phyloP scores from a whole-genome alignment of 2,113 vertebrate species.

The Phodopus roborovskii region DNA sequence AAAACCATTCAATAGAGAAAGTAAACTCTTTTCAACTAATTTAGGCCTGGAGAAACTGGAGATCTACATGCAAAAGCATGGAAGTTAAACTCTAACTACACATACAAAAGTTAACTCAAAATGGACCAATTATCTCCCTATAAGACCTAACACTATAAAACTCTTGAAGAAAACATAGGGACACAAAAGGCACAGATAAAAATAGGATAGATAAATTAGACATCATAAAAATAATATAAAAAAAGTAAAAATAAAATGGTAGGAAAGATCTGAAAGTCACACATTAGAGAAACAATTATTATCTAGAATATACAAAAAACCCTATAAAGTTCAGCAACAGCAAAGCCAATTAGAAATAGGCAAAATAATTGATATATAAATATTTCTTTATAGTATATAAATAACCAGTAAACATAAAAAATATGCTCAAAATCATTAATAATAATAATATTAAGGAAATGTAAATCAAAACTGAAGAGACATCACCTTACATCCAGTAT shows the following conservation, averaged over 20 bases:
- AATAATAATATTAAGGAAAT: slow-evolving; percentile 1
- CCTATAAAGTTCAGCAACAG: background rate
- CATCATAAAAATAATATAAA: background rate
- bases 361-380: background rate
- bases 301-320: background rate
- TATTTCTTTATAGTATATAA: background rate
- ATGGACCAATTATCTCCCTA: background rate
- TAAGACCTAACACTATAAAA: background rate
- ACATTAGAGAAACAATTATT: background rate
- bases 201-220: background rate
- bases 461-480: background rate
- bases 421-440: background rate
- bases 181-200: background rate
- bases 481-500: background rate
- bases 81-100: background rate
- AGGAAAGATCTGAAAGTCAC: background rate
- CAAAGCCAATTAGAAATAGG: background rate
- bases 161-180: background rate
- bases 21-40: background rate
- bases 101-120: background rate
- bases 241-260: background rate
- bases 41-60: background rate
- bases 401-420: background rate
- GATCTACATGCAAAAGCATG: background rate
- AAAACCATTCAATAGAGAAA: background rate